Conservation (phyloP, 2,888 invertebrate species). For the Lepidocyrtoides sp. region DNA sequence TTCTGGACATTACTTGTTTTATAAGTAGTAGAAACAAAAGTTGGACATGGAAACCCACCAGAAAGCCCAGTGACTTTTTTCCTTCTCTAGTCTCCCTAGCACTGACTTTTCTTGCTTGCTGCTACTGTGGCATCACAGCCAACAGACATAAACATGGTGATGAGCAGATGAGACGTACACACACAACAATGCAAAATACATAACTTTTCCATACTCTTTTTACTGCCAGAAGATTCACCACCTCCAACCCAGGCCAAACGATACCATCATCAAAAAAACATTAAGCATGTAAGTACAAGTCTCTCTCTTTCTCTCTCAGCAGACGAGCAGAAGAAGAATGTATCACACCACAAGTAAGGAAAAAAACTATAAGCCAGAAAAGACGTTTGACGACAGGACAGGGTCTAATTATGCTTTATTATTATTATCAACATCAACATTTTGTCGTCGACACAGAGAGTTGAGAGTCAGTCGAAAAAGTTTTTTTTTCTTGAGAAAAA, state of each 20-base stretch:
- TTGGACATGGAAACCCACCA: constrained; percentile 24
- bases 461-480: constrained; percentile 36
- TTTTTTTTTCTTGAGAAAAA: constrained; percentile 4
- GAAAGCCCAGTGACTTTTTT: constrained; percentile 14
- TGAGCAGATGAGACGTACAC: constrained; percentile 8
- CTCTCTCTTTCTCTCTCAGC: background rate
- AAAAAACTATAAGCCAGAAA: constrained; percentile 21
- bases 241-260: background rate
- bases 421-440: constrained; percentile 53
- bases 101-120: background rate
- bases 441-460: constrained; percentile 26
- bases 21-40: background rate
- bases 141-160: background rate
- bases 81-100: too few relatives aligned
- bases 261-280: constrained; percentile 47
- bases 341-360: constrained; percentile 6
- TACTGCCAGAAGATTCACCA: background rate
- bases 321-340: background rate
- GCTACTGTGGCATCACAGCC: background rate
- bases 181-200: constrained; percentile 21
- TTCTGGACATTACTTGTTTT: constrained; percentile 10
- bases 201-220: background rate
- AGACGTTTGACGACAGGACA: constrained; percentile 57
- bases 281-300: constrained; percentile 39
- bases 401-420: constrained; percentile 71